These are phyloP conservation scores for Ectemnius lituratus DNA, from an alignment of 2,888 invertebrate genomes.

Conservation along the genomic window DNA sequence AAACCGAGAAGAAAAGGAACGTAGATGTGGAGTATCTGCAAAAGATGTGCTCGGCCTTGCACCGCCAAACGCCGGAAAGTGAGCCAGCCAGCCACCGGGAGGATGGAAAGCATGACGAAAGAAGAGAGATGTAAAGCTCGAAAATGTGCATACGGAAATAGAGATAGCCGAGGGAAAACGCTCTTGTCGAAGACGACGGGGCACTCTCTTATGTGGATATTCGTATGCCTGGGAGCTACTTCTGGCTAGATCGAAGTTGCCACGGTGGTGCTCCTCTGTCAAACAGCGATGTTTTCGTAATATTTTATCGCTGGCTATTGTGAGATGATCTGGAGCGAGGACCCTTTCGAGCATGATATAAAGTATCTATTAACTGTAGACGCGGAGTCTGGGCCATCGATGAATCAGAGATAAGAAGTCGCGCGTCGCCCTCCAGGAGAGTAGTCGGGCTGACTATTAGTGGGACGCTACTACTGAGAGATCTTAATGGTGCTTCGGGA, in stretches of 20 bases:
- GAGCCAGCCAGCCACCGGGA: neutral
- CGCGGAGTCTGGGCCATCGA: neutral
- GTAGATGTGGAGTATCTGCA: neutral
- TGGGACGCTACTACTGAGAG: neutral
- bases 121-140: conserved; percentile 10
- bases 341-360: conserved; percentile 31
- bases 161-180: neutral
- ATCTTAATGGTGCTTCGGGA: neutral
- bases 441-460: neutral
- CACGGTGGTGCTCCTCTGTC: conserved; percentile 27
- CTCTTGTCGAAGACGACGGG: neutral
- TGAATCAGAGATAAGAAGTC: neutral
- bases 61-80: neutral
- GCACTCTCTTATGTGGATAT: conserved; percentile 47
- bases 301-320: conserved; percentile 47
- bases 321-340: conserved; percentile 16
- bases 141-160: neutral
- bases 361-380: conserved; percentile 43
- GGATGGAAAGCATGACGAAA: neutral
- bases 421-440: neutral
- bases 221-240: conserved; percentile 48
- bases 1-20: neutral
- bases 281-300: conserved; percentile 47
- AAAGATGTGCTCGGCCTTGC: neutral
- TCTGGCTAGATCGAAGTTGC: conserved; percentile 35